Percentiles rank a stretch among this genome's conserved stretches.
phyloP scores from a whole-genome alignment of 2,113 vertebrate genomes.

The Vimba vimba region DNA sequence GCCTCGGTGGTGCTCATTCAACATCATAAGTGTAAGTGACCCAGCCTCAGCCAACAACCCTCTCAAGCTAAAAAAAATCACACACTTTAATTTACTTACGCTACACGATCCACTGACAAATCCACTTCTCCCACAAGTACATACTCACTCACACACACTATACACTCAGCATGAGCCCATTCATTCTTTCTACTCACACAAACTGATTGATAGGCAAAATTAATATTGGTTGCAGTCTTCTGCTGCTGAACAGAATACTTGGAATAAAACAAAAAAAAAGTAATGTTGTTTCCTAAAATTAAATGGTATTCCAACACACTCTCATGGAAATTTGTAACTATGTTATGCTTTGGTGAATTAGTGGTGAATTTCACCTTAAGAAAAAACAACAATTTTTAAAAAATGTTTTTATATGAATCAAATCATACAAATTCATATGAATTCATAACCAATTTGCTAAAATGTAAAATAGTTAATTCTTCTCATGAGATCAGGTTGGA shows the following conservation, averaged over 20 bases:
- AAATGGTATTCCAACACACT: neutral
- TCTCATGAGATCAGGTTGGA: neutral
- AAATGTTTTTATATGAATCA: neutral
- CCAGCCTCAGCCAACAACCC: slow-evolving; percentile 28
- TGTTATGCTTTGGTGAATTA: neutral
- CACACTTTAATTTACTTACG: slow-evolving; percentile 36
- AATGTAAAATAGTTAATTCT: neutral
- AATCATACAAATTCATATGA: neutral
- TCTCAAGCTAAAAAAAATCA: slow-evolving; percentile 20
- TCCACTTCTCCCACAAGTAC: slow-evolving; percentile 19
- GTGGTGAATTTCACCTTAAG: neutral
- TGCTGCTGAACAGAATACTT: neutral
- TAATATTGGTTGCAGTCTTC: too few relatives aligned
- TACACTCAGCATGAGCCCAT: neutral
- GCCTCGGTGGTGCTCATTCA: slow-evolving; percentile 11
- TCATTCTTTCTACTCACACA: neutral
- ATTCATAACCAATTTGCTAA: neutral
- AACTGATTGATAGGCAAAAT: neutral
- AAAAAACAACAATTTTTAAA: too few relatives aligned
- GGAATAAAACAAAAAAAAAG: neutral
- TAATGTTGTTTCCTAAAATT: neutral
- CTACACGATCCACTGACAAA: neutral
- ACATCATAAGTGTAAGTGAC: slow-evolving; percentile 11
- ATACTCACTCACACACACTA: slow-evolving; percentile 6
- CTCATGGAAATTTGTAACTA: neutral